Conservation (phyloP, 2,113 vertebrate species). For the Numenius arquata region DNA sequence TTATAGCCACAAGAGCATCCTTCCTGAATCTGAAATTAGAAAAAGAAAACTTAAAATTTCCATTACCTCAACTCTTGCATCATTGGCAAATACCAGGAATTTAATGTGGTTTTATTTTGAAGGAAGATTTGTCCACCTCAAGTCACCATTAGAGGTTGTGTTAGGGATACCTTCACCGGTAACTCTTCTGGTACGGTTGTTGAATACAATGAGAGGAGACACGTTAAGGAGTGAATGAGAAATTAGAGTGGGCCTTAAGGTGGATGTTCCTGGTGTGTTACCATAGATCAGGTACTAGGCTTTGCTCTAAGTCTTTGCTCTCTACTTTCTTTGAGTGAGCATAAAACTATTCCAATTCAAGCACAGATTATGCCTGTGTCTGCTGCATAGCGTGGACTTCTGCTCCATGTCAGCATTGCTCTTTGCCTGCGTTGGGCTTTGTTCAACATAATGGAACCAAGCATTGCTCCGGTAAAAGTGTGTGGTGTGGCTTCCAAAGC, state of each 20-base stretch:
- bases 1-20: neutral
- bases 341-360: neutral
- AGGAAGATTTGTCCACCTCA: neutral
- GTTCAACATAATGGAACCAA: neutral
- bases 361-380: neutral
- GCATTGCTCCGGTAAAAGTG: neutral
- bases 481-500: fast-evolving
- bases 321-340: neutral
- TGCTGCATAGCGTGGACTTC: neutral
- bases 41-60: neutral
- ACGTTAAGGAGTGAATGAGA: neutral
- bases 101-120: neutral
- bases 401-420: neutral
- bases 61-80: neutral
- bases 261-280: neutral
- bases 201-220: neutral
- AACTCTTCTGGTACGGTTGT: neutral
- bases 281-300: neutral
- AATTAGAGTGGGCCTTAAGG: neutral
- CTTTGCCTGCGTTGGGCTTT: neutral
- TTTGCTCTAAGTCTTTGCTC: neutral
- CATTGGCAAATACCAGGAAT: neutral
- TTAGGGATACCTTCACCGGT: neutral
- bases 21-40: neutral
- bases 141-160: neutral